Percentiles rank a stretch among this genome's conserved stretches.
phyloP scores from a whole-genome alignment of 64 coral and sea anemone species.

The Orbicella faveolata region DNA sequence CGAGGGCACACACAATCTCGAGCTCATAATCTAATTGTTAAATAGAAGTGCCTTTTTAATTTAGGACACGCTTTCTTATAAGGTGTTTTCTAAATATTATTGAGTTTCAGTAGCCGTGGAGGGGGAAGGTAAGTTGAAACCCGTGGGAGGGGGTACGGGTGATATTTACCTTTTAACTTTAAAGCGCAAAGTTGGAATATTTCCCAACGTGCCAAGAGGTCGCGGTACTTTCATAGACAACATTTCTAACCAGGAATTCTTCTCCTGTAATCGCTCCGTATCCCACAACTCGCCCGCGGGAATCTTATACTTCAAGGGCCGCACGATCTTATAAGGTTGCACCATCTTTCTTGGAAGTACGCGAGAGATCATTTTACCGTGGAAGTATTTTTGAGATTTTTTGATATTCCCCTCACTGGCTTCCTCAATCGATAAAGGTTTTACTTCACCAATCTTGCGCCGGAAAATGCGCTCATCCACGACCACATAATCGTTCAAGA shows the following conservation, averaged over 20 bases:
- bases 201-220: not conserved
- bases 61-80: no score
- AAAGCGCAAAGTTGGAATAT: not conserved
- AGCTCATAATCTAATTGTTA: no score
- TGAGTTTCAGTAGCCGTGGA: no score
- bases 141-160: not conserved
- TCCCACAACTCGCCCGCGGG: not conserved
- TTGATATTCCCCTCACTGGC: not conserved
- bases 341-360: not conserved
- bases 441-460: not conserved
- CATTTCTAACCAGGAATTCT: constrained; percentile 12
- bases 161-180: constrained; percentile 7
- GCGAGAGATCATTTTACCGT: constrained; percentile 27
- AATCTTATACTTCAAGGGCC: not conserved
- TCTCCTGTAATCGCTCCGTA: not conserved
- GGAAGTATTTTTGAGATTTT: constrained; percentile 16
- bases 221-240: not conserved
- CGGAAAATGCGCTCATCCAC: not conserved
- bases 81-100: no score
- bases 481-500: constrained; percentile 11
- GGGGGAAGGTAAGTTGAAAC: not conserved
- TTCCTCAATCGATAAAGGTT: not conserved
- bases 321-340: constrained; percentile 4
- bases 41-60: no score
- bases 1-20: no score